phyloP scores from a whole-genome alignment of 2,113 vertebrate species.

The Podarcis raffonei region DNA sequence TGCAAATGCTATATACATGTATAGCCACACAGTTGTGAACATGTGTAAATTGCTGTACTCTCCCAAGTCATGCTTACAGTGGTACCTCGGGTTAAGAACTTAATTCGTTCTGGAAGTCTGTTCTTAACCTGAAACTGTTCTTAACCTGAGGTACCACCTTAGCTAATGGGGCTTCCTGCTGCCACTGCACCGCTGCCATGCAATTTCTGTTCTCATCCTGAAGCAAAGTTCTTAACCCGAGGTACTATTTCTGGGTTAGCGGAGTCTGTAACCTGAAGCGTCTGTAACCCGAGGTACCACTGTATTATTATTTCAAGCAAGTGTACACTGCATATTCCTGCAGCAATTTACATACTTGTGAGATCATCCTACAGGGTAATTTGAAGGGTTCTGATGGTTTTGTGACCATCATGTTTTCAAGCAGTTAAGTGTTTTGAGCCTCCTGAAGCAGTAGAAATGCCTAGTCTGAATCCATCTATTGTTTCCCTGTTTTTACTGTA shows the following conservation, averaged over 20 bases:
- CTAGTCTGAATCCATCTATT: not conserved
- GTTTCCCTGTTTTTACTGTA: not conserved
- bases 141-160: too few relatives aligned
- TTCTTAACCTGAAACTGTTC: too few relatives aligned
- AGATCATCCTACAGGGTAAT: not conserved
- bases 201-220: too few relatives aligned
- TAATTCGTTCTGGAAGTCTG: too few relatives aligned
- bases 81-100: too few relatives aligned
- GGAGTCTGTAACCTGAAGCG: too few relatives aligned
- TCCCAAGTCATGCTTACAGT: not conserved
- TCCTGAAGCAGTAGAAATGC: not conserved
- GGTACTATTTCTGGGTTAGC: too few relatives aligned
- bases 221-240: too few relatives aligned
- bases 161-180: too few relatives aligned
- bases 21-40: not conserved
- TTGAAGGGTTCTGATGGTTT: not conserved
- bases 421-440: not conserved
- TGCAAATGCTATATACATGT: not conserved
- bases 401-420: not conserved
- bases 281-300: too few relatives aligned
- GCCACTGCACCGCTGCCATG: too few relatives aligned
- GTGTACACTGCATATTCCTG: not conserved
- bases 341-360: not conserved
- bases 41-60: not conserved
- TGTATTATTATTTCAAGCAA: not conserved